Evolutionary conservation across 2,113 vertebrate species (phyloP).

Genomic region (Mormyrus lacerda): DNA sequence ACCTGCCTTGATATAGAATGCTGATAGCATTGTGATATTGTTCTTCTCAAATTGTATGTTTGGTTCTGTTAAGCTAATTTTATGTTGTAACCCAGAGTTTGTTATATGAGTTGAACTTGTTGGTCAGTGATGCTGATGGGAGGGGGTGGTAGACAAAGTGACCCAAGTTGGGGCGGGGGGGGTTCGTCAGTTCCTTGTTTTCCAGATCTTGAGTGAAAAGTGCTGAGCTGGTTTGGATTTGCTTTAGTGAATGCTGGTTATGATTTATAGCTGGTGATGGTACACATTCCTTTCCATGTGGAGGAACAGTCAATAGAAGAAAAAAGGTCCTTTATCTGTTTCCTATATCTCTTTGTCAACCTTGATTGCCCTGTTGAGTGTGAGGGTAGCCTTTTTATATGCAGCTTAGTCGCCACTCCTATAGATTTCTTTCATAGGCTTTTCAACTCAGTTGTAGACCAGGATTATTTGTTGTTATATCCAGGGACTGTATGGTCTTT

Average conservation of each 20-base stretch:
- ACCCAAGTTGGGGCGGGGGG: not conserved
- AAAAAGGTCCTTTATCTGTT: not conserved
- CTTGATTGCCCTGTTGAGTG: not conserved
- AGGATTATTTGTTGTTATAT: not conserved
- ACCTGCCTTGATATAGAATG: not conserved
- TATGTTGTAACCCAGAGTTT: not conserved
- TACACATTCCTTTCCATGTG: not conserved
- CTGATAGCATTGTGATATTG: not conserved
- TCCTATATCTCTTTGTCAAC: not conserved
- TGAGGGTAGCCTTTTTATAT: not conserved
- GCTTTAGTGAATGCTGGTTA: not conserved
- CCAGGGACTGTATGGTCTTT: not conserved
- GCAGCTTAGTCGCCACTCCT: not conserved
- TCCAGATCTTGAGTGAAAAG: not conserved
- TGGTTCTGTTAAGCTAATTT: not conserved
- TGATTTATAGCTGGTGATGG: not conserved
- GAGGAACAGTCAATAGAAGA: not conserved
- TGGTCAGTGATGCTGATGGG: not conserved
- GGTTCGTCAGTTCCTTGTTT: not conserved
- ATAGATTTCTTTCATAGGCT: not conserved
- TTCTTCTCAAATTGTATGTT: not conserved
- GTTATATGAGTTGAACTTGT: not conserved
- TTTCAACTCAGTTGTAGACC: not conserved
- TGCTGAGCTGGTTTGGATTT: not conserved
- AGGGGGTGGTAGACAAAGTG: not conserved